Evolutionary conservation across 2,113 vertebrate species (phyloP), one percentile per base, ranked within the genome.

Genomic region (Podilymbus podiceps): DNA sequence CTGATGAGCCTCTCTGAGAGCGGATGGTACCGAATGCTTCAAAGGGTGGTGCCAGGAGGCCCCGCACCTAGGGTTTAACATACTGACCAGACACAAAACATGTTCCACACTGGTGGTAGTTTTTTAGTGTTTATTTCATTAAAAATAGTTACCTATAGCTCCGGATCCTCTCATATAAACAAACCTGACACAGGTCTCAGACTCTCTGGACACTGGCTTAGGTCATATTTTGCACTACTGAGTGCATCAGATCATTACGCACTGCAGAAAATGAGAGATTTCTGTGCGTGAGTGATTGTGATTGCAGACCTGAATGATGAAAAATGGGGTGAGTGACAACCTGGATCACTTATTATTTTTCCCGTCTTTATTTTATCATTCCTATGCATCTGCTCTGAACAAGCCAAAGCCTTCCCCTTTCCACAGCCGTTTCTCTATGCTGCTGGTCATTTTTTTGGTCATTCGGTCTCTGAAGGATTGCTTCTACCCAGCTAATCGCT

Each of bases 241-340:
- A 76, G 47, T 75, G 25, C 28, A 33, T 46, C 38, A 33, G 33
- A 56, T 75, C 44, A 19, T 42, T 11, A 56, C 38, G 25, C 6
- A 0, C 64, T 71, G 52, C 17, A 9, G 46, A 56, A 81, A 93
- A 80, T 68, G 85, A 91, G 47, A 53, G 42, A 15, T 50, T 85
- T 94, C 53, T 91, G 69, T 67, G 63, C 4, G 0, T 78, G 88
- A 81, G 50, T 85, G 72, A 59, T 38, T 50, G 19, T 92, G 76
- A 72, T 58, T 86, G 44, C 73, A 53, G 88, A 60, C 20, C 33
- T 72, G 79, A 72, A 92, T 89, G 88, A 90, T 90, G 85, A 94
- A 81, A 95, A 90, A 94, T 49, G 35, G 33, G 52, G 75, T 90
- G 85, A 93, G 59, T 67, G 87, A 46, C 56, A 89, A 72, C 28